phyloP scores from a whole-genome alignment of 2,113 vertebrate species.

The Microcebus lehilahytsara region DNA sequence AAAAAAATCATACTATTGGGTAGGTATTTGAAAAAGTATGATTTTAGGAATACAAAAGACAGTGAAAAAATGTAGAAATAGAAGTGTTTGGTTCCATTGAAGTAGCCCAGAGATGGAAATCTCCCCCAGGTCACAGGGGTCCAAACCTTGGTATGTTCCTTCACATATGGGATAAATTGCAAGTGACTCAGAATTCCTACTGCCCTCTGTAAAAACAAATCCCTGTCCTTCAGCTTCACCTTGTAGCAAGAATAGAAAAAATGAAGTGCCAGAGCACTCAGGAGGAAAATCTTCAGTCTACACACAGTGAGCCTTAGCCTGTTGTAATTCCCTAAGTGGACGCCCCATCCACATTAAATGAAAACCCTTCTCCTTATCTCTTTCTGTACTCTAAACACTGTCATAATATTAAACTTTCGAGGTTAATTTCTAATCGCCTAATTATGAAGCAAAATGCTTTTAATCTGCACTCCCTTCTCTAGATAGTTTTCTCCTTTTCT shows the following conservation, averaged over 20 bases:
- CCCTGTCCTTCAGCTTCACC: too few species aligned
- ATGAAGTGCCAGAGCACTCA: fast-evolving
- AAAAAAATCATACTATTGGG: background rate
- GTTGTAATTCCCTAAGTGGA: background rate
- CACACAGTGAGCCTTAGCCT: background rate
- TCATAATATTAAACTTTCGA: background rate
- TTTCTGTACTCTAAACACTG: background rate
- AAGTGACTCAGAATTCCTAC: background rate
- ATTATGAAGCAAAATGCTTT: background rate
- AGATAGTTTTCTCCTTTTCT: background rate
- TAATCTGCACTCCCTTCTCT: background rate
- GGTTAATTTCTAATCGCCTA: background rate
- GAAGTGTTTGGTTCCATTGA: background rate
- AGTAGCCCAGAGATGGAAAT: too few species aligned
- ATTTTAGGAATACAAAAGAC: background rate
- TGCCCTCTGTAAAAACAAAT: background rate
- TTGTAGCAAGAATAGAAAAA: background rate
- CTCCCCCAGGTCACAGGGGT: background rate
- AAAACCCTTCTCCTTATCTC: background rate
- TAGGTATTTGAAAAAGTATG: background rate
- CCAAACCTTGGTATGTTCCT: background rate
- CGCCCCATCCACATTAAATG: background rate
- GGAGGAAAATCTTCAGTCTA: background rate
- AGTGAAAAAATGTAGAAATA: background rate
- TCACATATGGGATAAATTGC: fast-evolving